These are phyloP conservation scores for Alentia gelatinosa DNA, from an alignment of 2,888 invertebrate genomes.

Conservation along the genomic window DNA sequence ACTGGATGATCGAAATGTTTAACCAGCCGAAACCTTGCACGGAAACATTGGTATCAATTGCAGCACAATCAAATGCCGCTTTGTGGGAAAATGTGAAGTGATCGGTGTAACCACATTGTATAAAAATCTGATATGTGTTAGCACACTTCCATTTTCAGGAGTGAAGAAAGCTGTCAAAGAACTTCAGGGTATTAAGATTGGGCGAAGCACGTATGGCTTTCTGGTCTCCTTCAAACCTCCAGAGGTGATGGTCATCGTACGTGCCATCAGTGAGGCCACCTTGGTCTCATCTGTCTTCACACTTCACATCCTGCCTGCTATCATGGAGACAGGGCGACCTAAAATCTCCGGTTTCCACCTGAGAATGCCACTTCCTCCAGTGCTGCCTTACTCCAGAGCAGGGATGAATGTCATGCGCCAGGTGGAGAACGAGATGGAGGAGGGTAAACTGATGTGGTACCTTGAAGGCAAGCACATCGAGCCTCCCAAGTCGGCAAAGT, in stretches of 20 bases:
- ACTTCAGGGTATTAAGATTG: conserved; percentile 44
- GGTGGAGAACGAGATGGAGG: conserved; percentile 33
- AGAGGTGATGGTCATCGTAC: conserved; percentile 7
- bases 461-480: conserved; percentile 30
- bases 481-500: background rate
- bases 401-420: conserved; percentile 34
- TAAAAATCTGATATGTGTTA: no score
- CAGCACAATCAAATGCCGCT: no score
- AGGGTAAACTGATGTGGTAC: conserved; percentile 16
- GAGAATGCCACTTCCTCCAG: conserved; percentile 16
- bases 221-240: conserved; percentile 16
- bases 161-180: conserved; percentile 27
- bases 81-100: no score
- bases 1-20: no score
- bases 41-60: no score
- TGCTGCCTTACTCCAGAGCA: conserved; percentile 32
- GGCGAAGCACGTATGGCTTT: conserved; percentile 31
- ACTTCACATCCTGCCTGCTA: conserved; percentile 24
- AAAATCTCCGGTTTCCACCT: background rate
- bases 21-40: no score
- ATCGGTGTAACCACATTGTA: no score
- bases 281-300: conserved; percentile 38
- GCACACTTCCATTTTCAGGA: background rate
- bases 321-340: conserved; percentile 37
- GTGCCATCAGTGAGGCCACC: conserved; percentile 32